Evolutionary conservation across 35 echinoderm and acorn worm species (phyloP).

Genomic region (Lytechinus variegatus): DNA sequence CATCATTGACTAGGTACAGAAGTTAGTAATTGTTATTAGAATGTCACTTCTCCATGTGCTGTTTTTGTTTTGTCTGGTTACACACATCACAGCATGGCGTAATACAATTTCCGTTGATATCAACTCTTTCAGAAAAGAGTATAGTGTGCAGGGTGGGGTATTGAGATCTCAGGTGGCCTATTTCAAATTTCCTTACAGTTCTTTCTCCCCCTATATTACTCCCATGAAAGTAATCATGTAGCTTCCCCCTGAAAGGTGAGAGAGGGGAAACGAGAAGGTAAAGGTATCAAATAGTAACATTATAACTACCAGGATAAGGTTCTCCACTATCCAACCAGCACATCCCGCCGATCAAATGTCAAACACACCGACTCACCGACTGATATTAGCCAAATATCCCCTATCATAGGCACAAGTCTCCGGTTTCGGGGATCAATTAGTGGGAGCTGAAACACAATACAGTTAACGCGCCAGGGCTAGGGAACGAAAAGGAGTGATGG

Average conservation of each 20-base stretch:
- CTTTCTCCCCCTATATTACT: background rate
- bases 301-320: background rate
- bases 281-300: slow-evolving; percentile 29
- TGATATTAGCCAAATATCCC: slow-evolving; percentile 49
- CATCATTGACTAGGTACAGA: too few relatives aligned
- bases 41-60: background rate
- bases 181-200: background rate
- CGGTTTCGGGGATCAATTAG: slow-evolving; percentile 38
- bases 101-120: background rate
- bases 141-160: too few relatives aligned
- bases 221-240: background rate
- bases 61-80: background rate
- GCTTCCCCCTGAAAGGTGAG: slow-evolving; percentile 5
- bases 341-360: slow-evolving; percentile 34
- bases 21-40: too few relatives aligned
- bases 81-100: background rate
- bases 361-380: background rate
- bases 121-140: background rate
- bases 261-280: background rate
- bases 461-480: slow-evolving; percentile 19
- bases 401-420: slow-evolving; percentile 40
- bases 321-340: background rate
- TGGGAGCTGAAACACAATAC: slow-evolving; percentile 30
- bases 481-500: background rate
- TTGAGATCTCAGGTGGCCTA: background rate